These are phyloP conservation scores for Dinomys branickii DNA, from an alignment of 2,113 vertebrate genomes.

Conservation along the genomic window DNA sequence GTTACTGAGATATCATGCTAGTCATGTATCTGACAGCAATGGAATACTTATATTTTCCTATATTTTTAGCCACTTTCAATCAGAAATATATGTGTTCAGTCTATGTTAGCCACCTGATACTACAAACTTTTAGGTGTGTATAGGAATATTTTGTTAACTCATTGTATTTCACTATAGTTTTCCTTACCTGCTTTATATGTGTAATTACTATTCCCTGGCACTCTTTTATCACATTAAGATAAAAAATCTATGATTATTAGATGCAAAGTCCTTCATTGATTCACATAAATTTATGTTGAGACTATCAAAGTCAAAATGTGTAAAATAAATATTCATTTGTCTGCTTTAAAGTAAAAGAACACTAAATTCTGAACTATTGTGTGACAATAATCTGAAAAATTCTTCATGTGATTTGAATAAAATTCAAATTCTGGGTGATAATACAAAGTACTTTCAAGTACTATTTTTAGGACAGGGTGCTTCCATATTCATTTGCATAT, in stretches of 20 bases:
- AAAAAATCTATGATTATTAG: not conserved
- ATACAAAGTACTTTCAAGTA: not conserved
- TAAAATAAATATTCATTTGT: constrained; percentile 21
- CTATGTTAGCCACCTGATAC: not conserved
- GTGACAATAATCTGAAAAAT: not conserved
- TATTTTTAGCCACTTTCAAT: not conserved
- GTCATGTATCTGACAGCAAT: not conserved
- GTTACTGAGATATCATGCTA: not conserved
- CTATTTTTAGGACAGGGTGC: not conserved
- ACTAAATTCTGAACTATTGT: not conserved
- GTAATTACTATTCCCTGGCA: not conserved
- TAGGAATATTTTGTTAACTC: not conserved
- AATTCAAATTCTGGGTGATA: constrained; percentile 9
- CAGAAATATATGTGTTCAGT: constrained; percentile 19
- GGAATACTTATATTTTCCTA: not conserved
- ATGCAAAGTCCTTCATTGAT: not conserved
- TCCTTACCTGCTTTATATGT: not conserved
- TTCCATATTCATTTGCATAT: not conserved
- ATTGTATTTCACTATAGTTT: not conserved
- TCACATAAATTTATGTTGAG: not conserved
- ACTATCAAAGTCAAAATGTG: constrained; percentile 20
- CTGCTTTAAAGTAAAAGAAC: not conserved
- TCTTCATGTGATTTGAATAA: not conserved
- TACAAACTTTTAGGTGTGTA: not conserved
- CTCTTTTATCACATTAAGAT: not conserved